Evolutionary conservation across 2,888 invertebrate species (phyloP), one percentile per base, ranked within the genome.

Genomic region (Ormyrus rosae): DNA sequence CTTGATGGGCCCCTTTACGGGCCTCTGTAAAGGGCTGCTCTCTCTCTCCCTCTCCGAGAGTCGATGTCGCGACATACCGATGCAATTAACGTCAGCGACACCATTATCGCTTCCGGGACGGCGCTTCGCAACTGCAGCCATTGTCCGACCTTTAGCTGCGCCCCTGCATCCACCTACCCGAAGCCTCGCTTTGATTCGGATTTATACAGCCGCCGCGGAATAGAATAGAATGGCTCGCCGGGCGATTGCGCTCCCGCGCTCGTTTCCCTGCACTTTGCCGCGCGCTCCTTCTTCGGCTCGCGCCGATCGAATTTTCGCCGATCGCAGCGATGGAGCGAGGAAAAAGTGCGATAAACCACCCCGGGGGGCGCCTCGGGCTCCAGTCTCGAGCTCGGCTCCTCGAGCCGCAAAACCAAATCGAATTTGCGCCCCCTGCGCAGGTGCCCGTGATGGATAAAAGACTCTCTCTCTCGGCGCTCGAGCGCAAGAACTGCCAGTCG

Each of bases 31-130:
- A 70, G 58, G 48, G 8, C 45, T 19, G 48, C 58, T 50, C 19
- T n/a, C 46, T 61, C 61, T 6, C 7, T 84, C 34, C 34, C 34
- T 34, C 34, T 34, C 34, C 34, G 34, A 34, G 34, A 34, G 34
- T 34, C 34, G 34, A 34, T 34, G 34, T 86, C 86, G 11, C 19
- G 84, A 82, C 84, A 84, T 85, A 84, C 83, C 84, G 85, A 83
- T 82, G 86, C 87, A 89, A 89, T 89, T 88, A 88, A 88, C 86
- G 86, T 86, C 86, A 86, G 82, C 85, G 84, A 86, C 86, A 85
- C 85, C 86, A 87, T 88, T 88, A 88, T 87, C 87, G 85, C 86
- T 65, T 82, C 81, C 80, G 73, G 83, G 80, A 71, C 71, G 70
- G 84, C 87, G 85, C 83, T 83, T 85, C 83, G 84, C 83, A 69